phyloP scores from a whole-genome alignment of 2,113 vertebrate genomes.

The Neoarius graeffei region DNA sequence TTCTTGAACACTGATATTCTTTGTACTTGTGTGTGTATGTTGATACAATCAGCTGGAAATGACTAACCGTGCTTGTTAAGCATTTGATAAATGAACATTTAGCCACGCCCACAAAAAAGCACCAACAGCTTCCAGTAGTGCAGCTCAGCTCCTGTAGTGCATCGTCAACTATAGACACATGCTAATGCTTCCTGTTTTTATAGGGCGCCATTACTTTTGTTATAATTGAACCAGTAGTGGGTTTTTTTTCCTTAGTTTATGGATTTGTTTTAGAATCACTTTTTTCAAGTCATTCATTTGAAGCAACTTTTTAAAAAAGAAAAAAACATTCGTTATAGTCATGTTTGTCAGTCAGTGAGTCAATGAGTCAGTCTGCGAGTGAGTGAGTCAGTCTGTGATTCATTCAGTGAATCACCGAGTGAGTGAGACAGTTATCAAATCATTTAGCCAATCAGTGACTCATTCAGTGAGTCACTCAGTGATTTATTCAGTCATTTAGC shows the following conservation, averaged over 20 bases:
- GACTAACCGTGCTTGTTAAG: neutral
- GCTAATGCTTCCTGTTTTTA: neutral
- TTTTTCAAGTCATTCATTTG: no score
- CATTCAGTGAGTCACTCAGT: neutral
- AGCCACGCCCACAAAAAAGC: neutral
- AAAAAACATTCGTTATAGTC: neutral
- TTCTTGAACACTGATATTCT: neutral
- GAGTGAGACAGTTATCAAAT: no score
- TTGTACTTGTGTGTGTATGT: neutral
- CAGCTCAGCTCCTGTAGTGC: neutral
- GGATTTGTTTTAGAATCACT: neutral
- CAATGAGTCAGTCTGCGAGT: no score
- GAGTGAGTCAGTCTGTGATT: neutral
- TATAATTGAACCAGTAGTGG: neutral
- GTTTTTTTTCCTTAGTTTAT: neutral
- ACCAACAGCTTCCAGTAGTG: neutral
- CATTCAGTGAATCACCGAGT: neutral
- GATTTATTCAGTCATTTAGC: no score
- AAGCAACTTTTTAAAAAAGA: no score
- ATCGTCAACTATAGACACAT: neutral
- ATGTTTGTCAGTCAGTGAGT: neutral
- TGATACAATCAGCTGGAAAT: neutral
- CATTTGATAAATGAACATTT: neutral
- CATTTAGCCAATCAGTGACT: neutral
- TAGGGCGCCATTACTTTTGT: neutral